These are phyloP conservation scores for Crotalus viridis DNA, from an alignment of 2,113 vertebrate species.

Conservation along the genomic window DNA sequence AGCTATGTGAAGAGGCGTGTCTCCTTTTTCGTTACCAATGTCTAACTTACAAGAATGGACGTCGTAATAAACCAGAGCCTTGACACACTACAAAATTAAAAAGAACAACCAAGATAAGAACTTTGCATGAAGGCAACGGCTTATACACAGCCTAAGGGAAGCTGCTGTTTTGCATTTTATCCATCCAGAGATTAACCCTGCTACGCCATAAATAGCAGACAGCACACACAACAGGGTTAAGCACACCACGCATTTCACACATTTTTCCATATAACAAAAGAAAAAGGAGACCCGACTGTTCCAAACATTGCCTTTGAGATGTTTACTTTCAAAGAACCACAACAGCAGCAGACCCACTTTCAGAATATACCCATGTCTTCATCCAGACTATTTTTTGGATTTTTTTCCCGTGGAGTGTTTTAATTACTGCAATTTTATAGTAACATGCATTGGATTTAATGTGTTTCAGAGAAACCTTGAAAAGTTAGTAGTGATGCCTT, in stretches of 20 bases:
- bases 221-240: background rate
- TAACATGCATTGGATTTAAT: background rate
- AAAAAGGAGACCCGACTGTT: background rate
- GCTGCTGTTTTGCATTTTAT: background rate
- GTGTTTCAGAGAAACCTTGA: background rate
- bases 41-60: conserved; percentile 83
- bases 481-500: background rate
- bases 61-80: conserved; percentile 94
- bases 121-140: background rate
- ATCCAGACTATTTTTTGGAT: background rate
- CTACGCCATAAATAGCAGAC: background rate
- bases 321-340: background rate
- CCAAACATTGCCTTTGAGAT: background rate
- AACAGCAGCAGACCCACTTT: background rate
- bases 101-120: background rate
- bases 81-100: conserved; percentile 84
- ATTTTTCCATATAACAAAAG: background rate
- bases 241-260: background rate
- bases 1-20: conserved; percentile 89
- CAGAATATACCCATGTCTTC: background rate
- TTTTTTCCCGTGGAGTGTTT: background rate
- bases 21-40: conserved; percentile 90
- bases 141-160: background rate
- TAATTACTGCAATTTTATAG: background rate
- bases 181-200: background rate